Base-by-base conservation (phyloP, 23 tunicate species). In the Ascidia mentula region DNA sequence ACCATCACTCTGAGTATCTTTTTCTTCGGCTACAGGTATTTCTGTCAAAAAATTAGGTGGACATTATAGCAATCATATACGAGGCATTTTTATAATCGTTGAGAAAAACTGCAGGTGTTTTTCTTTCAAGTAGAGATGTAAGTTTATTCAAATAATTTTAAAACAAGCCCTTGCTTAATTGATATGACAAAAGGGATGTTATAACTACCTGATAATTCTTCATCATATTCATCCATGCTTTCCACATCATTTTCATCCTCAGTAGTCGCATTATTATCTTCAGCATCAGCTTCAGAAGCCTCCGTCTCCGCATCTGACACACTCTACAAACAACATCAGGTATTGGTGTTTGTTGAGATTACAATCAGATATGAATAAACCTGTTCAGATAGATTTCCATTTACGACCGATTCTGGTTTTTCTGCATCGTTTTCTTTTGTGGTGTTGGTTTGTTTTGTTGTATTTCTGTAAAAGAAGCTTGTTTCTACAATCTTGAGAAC, bases 231-330 rank as follows among this genome's bases (percentile, higher is more conserved):
- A 20, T 81, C 85, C 15, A 59, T 22, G 12, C 73, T 37, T 22
- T 71, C 39, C 74, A 77, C 30, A 28, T 82, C 87, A 74, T 40
- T 73, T 37, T 75, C 80, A 37, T 82, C 87, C 46, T 70, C 74
- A 35, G 38, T 70, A 34, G 74, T 70, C 74, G 32, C 38, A 70
- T 17, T 31, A 70, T 40, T 42, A 38, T 37, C 81, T 30, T 69
- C 88, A 34, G 81, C 76, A 33, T 77, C 90, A 69, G 74, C 69
- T 20, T 72, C 89, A 39, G 36, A 12, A 35, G 34, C 84, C 5
- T 74, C 61, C 5, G 76, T 72, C 42, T 79, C 90, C 6, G 60
- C 59, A 17, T 76, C 82, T 1, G 72, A 39, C 2, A 46, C 69
- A 46, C 81, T 77, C 81, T 77, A 5, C 4, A 42, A 53, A 53